phyloP scores from a whole-genome alignment of 2,797 vertebrate species.

The Ptychadena robeensis region DNA sequence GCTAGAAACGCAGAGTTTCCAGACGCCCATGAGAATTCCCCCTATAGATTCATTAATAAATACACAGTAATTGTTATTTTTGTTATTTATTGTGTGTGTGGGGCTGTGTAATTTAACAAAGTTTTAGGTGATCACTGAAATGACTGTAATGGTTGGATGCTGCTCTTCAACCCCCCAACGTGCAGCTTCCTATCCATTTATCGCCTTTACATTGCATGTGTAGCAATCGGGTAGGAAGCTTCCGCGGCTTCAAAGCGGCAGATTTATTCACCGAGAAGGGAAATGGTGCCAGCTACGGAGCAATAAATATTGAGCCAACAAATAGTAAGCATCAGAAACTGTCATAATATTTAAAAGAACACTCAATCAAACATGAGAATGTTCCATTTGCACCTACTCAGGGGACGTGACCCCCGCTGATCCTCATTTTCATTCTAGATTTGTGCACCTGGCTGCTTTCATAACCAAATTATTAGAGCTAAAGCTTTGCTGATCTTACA shows the following conservation, averaged over 20 bases:
- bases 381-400: not conserved
- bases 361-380: not conserved
- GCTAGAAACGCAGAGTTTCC: too few species aligned
- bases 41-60: too few species aligned
- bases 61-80: too few species aligned
- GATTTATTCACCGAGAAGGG: slow-evolving; percentile 13
- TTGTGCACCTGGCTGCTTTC: not conserved
- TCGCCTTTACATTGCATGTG: not conserved
- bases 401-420: not conserved
- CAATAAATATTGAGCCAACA: not conserved
- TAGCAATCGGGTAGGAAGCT: not conserved
- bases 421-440: not conserved
- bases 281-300: not conserved
- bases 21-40: too few species aligned
- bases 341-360: not conserved
- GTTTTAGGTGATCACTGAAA: not conserved
- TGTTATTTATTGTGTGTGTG: too few species aligned
- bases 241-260: not conserved
- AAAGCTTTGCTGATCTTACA: not conserved
- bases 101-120: not conserved
- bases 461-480: not conserved
- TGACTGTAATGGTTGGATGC: not conserved
- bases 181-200: not conserved
- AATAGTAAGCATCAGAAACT: not conserved
- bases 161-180: too few species aligned